Percentiles rank a stretch among this genome's conserved stretches.
phyloP scores from a whole-genome alignment of 2,797 vertebrate species.

The Buphagus erythrorhynchus region DNA sequence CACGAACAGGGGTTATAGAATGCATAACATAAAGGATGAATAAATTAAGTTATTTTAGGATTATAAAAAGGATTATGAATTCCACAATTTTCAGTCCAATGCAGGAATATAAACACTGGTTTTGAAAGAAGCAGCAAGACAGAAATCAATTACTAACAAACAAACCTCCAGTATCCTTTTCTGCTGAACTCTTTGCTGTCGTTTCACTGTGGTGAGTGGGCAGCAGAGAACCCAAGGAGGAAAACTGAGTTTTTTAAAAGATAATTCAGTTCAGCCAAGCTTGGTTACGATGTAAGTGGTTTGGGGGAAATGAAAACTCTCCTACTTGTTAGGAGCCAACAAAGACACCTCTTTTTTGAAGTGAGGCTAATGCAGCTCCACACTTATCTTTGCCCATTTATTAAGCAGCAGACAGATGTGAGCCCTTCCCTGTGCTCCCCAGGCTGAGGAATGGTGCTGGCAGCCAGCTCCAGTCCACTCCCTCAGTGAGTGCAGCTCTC shows the following conservation, averaged over 20 bases:
- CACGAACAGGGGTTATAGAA: not conserved
- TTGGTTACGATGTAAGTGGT: not conserved
- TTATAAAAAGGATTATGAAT: not conserved
- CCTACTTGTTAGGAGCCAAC: not conserved
- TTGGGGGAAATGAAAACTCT: not conserved
- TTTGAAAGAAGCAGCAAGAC: not conserved
- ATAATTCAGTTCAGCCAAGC: not conserved
- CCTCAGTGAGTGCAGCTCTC: not conserved
- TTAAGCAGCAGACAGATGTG: conserved; percentile 42
- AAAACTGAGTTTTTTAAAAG: not conserved
- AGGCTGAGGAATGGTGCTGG: conserved; percentile 26
- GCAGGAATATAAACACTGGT: not conserved
- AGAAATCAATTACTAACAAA: not conserved
- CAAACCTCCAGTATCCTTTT: not conserved
- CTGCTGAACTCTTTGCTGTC: not conserved
- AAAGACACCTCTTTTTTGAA: conserved; percentile 36
- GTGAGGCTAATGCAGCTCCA: not conserved
- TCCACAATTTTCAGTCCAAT: not conserved
- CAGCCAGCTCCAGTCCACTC: not conserved
- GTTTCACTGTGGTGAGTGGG: not conserved
- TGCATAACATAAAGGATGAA: not conserved
- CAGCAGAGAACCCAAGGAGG: not conserved
- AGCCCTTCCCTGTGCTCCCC: not conserved
- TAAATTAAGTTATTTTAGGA: not conserved
- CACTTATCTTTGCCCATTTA: conserved; percentile 45